These are phyloP conservation scores for Azemiops feae DNA, from an alignment of 2,113 vertebrate species.

Conservation along the genomic window DNA sequence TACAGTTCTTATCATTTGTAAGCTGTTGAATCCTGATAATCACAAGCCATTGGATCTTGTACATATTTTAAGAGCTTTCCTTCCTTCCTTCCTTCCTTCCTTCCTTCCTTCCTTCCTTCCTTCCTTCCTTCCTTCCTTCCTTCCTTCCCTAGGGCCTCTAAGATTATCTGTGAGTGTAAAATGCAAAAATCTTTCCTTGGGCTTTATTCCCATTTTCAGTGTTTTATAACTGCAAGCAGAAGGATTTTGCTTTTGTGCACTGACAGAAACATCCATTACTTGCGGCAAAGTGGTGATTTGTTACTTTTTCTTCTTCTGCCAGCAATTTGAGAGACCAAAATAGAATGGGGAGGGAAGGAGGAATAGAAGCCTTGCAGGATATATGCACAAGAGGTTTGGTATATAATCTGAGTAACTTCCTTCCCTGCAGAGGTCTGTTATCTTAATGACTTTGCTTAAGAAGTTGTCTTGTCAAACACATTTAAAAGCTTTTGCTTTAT, in stretches of 20 bases:
- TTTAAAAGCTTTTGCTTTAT: slow-evolving; percentile 60
- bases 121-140: neutral
- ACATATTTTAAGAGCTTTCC: neutral
- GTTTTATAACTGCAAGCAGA: slow-evolving; percentile 52
- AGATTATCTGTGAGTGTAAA: slow-evolving; percentile 55
- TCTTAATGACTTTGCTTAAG: slow-evolving; percentile 61
- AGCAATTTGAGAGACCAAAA: slow-evolving; percentile 49
- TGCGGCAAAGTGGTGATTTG: slow-evolving; percentile 50
- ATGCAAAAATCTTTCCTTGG: slow-evolving; percentile 51
- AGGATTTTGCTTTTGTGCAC: slow-evolving; percentile 21
- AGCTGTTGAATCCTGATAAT: neutral
- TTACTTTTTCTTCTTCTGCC: slow-evolving; percentile 25
- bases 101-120: neutral
- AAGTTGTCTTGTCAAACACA: slow-evolving; percentile 56
- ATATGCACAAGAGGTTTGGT: slow-evolving; percentile 36
- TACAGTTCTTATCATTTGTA: neutral
- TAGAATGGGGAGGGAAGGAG: neutral
- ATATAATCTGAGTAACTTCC: slow-evolving; percentile 44
- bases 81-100: neutral
- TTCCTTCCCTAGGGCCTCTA: slow-evolving; percentile 40
- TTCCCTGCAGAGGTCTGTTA: slow-evolving; percentile 50
- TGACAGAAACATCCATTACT: slow-evolving; percentile 49
- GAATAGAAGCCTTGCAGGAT: neutral
- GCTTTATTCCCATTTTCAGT: slow-evolving; percentile 56
- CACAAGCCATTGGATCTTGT: neutral